Evolutionary conservation across 2,888 invertebrate species (phyloP).

Genomic region (Platycheirus rosarum): DNA sequence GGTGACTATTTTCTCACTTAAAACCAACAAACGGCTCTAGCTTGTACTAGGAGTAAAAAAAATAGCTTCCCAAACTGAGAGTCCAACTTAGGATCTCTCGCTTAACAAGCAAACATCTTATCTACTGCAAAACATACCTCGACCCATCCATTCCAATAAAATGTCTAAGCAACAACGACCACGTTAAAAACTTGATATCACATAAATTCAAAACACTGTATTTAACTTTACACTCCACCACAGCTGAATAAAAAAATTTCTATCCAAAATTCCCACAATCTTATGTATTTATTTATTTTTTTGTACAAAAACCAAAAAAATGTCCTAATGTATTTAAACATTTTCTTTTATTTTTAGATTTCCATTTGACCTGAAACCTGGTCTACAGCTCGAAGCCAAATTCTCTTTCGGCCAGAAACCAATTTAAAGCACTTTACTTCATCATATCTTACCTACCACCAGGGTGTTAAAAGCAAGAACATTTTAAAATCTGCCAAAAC

Average conservation of each 20-base stretch:
- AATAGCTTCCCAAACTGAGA: no score
- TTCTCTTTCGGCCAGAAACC: not conserved
- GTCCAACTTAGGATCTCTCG: no score
- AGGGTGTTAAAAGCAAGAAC: not conserved
- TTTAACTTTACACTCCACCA: not conserved
- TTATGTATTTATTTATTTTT: not conserved
- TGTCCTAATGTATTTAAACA: conserved; percentile 38
- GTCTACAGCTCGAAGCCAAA: not conserved
- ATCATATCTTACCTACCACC: conserved; percentile 1
- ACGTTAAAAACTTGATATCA: no score
- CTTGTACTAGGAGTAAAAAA: no score
- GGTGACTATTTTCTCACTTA: no score
- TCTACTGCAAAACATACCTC: no score
- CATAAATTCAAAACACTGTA: not conserved
- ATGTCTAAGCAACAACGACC: no score
- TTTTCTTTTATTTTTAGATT: conserved; percentile 38
- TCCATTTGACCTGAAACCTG: conserved; percentile 19
- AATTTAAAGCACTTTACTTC: conserved; percentile 12
- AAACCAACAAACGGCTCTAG: no score
- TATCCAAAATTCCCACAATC: not conserved
- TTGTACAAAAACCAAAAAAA: conserved; percentile 18
- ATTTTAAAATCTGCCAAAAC: not conserved
- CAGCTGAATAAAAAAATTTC: not conserved
- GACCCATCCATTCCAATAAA: no score
- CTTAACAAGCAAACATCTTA: no score